Evolutionary conservation across 2,888 invertebrate genomes (phyloP), one percentile per base, ranked within the genome.

Genomic region (Diarsia mendica): DNA sequence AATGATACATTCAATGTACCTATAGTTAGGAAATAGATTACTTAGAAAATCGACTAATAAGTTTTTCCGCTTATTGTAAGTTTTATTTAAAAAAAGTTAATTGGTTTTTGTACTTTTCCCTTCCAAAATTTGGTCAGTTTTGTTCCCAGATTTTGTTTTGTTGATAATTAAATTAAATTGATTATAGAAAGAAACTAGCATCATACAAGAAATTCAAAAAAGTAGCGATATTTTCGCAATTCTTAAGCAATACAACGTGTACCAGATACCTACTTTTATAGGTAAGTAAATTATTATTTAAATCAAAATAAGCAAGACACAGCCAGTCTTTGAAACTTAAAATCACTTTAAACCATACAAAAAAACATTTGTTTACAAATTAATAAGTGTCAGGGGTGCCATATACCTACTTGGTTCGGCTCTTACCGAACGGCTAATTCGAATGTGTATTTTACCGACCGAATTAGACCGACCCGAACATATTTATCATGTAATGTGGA

Each of bases 271-370:
- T 65, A 23, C 15, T 58, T 15, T 58, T 48, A 23, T 58, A 28
- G 3, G 65, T 20, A 15, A n/a, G 28, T 67, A 33, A 28, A 58
- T 75, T 46, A 33, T 33, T 76, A 64, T 51, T 15, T 51, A 72
- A 3, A 61, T 28, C 0, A 79, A 72, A 39, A 64, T 58, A 79
- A 79, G 51, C 49, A 77, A 80, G 77, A 73, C 77, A 77, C 77
- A 78, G 77, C 77, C 77, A 74, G 74, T 73, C 64, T 80, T 73
- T 78, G 74, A 53, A 39, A 53, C n/a, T 39, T 63, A 23, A 39
- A 78, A 5, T 65, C 8, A 6, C 39, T 6, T 39, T 39, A 13
- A 20, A 39, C 6, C 5, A n/a, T 9, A 63, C 23, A 44, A 39
- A 49, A 44, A 13, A 4, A 33, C 11, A 58, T 20, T 79, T 55